Conservation (phyloP, 2,113 vertebrate species). For the Cromileptes altivelis region DNA sequence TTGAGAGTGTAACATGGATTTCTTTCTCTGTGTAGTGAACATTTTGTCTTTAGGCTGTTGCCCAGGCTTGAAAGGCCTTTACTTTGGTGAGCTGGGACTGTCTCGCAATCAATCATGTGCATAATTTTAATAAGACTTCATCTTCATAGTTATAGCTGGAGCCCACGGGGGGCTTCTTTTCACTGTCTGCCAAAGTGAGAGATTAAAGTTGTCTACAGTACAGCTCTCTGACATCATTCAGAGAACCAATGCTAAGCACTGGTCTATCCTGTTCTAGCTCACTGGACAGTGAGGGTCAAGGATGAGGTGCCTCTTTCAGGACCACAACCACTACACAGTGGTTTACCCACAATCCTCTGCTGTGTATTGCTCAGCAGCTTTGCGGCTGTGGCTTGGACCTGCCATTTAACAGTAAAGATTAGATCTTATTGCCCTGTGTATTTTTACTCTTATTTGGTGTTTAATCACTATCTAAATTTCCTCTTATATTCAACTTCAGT, state of each 20-base stretch:
- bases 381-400: background rate
- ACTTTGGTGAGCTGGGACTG: constrained; percentile 38
- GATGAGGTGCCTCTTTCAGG: constrained; percentile 73
- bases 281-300: constrained; percentile 69
- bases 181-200: constrained; percentile 69
- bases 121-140: constrained; percentile 75
- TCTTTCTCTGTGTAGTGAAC: background rate
- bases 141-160: constrained; percentile 55
- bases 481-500: background rate
- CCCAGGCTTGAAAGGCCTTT: constrained; percentile 36
- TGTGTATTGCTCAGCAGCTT: constrained; percentile 39
- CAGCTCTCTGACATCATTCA: constrained; percentile 68
- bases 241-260: constrained; percentile 48
- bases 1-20: background rate
- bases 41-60: constrained; percentile 20
- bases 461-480: background rate
- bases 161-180: constrained; percentile 63
- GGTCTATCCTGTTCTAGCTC: constrained; percentile 67
- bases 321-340: constrained; percentile 24
- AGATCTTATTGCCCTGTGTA: background rate
- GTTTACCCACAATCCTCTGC: constrained; percentile 67
- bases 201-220: constrained; percentile 70
- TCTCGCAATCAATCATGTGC: constrained; percentile 72
- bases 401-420: background rate
- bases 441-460: background rate